These are phyloP conservation scores for Leptinotarsa defecta DNA, from an alignment of 1,140 invertebrate genomes.

Conservation along the genomic window DNA sequence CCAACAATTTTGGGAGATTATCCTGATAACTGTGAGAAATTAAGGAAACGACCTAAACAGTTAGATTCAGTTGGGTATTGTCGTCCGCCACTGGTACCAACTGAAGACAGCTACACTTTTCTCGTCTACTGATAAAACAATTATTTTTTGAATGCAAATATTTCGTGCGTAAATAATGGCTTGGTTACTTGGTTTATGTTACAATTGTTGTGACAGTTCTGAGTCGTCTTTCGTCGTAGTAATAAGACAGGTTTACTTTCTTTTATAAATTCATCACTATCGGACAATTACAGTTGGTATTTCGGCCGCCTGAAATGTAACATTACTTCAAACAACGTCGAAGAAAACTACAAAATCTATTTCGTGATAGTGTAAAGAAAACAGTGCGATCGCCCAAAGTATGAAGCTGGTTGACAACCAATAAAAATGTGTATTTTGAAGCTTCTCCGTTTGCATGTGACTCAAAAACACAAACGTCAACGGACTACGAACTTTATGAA, in stretches of 20 bases:
- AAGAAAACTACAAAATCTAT: neutral
- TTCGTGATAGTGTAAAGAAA: neutral
- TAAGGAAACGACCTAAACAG: neutral
- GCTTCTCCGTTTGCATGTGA: conserved; percentile 33
- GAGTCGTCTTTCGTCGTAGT: neutral
- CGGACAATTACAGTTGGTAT: neutral
- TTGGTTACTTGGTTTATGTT: conserved; percentile 28
- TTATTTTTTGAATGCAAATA: conserved; percentile 27
- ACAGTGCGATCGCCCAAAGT: neutral
- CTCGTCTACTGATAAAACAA: conserved; percentile 17
- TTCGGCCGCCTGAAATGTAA: conserved; percentile 1
- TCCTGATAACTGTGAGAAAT: neutral
- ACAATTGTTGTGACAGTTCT: conserved; percentile 30
- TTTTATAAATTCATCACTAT: conserved; percentile 16
- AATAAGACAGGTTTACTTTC: conserved; percentile 21
- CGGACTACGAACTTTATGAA: conserved; percentile 16
- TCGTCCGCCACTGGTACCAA: conserved; percentile 13
- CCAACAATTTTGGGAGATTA: neutral
- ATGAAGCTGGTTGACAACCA: neutral
- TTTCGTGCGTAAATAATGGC: conserved; percentile 38
- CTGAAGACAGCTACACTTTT: conserved; percentile 21
- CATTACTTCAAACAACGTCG: neutral
- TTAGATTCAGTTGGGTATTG: neutral
- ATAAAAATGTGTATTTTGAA: conserved; percentile 36
- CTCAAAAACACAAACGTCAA: conserved; percentile 26